phyloP scores from a whole-genome alignment of 2,113 vertebrate genomes.

The Neoarius graeffei region DNA sequence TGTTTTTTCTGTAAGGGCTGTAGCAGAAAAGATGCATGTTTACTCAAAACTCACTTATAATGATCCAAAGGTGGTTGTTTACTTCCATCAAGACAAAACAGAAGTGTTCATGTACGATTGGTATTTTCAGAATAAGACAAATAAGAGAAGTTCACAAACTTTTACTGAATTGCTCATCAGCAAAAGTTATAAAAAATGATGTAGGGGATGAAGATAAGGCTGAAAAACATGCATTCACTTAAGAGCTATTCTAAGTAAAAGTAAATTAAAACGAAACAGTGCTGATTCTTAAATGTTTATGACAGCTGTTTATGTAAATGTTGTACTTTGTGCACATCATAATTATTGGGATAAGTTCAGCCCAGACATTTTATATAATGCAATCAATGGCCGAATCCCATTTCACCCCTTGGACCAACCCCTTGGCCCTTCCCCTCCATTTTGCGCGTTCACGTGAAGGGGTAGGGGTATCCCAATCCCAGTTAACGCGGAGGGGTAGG shows the following conservation, averaged over 20 bases:
- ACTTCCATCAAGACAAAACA: not conserved
- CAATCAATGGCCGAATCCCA: too few relatives aligned
- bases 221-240: not conserved
- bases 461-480: too few relatives aligned
- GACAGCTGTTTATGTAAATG: not conserved
- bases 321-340: not conserved
- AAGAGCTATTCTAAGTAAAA: not conserved
- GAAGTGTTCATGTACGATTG: not conserved
- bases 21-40: not conserved
- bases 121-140: not conserved
- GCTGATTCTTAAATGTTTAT: not conserved
- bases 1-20: too few relatives aligned
- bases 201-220: not conserved
- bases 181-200: too few relatives aligned
- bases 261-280: not conserved
- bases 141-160: not conserved
- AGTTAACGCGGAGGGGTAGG: too few relatives aligned
- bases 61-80: not conserved
- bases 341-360: not conserved
- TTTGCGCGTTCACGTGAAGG: too few relatives aligned
- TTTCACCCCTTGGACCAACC: too few relatives aligned
- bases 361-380: too few relatives aligned
- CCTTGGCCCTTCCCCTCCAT: too few relatives aligned
- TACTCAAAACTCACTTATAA: not conserved
- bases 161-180: not conserved